Base-by-base conservation (phyloP, 2,113 vertebrate genomes). In the Cygnus buccinator region DNA sequence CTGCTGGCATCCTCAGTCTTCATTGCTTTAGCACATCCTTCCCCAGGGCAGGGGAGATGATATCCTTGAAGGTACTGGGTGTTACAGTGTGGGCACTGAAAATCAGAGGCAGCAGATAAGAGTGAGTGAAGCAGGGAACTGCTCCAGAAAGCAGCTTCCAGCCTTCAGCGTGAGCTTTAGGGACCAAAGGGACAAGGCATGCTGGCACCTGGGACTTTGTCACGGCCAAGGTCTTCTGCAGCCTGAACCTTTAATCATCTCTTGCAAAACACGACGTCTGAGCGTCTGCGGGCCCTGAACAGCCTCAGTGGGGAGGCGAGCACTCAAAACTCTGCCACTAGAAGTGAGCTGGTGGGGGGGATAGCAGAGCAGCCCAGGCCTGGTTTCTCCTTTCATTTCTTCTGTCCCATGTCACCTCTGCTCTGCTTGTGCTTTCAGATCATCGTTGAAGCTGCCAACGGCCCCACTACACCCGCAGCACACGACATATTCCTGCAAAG, bases 401-500 rank as follows among this genome's bases (percentile, higher is more conserved):
- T 44, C 37, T 6, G 3, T 35, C 21, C 31, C 57, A 2, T 57
- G 35, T 48, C 39, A 25, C 26, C 29, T 84, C 25, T 61, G 37
- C 73, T 73, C 37, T 41, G 23, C 67, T 85, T 58, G n/a, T 76
- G 57, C 46, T 95, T 63, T 21, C 85, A 99, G 99, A 99, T 99
- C 87, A 98, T 99, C 90, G 98, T 98, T 82, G 99, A 99, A 97
- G 99, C 99, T 90, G 99, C 98, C 77, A 99, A 99, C 7, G 98
- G 98, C 68, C 98, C 98, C 33, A 99, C 98, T 84, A 99, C 98
- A n/a, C 98, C 98, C 41, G 98, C 98, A 66, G 99, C 98, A 21
- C 98, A 99, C 35, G 98, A 99, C 97, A 95, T 99, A 96, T 99
- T 99, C 97, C 95, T 99, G 95, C 98, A 98, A 95, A 99, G 98